A percentile compares a stretch with the other conserved stretches of the same genome.
Evolutionary conservation across 2,797 vertebrate species (phyloP).

Genomic region (Passerculus sandwichensis): DNA sequence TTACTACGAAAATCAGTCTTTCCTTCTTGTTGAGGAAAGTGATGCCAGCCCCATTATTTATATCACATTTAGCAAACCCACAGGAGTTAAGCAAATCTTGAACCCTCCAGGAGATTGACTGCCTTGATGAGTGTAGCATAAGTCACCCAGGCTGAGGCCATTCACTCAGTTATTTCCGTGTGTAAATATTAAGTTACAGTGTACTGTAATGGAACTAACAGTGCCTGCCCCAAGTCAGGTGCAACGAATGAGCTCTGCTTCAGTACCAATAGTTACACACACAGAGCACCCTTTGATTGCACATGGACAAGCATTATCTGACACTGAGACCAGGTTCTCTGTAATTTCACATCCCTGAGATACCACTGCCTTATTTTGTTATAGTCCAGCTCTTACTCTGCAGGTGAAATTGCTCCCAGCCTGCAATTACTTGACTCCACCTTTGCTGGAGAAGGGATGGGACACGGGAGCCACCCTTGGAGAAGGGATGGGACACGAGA

Average conservation of each 20-base stretch:
- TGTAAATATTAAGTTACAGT: conserved; percentile 67
- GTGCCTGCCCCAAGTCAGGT: conserved; percentile 46
- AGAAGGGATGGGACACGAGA: background rate
- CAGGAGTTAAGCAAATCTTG: conserved; percentile 47
- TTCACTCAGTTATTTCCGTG: conserved; percentile 54
- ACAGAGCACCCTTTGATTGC: background rate
- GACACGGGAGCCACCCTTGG: background rate
- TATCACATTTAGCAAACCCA: conserved; percentile 41
- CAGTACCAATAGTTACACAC: background rate
- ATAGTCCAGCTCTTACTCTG: background rate
- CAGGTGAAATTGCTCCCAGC: background rate
- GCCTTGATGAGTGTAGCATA: conserved; percentile 64
- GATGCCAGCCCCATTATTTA: conserved; percentile 47
- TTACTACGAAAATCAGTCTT: conserved; percentile 21
- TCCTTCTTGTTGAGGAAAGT: conserved; percentile 28
- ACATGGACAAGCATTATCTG: background rate
- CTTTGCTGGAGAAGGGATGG: background rate
- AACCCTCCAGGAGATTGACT: conserved; percentile 53
- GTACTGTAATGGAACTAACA: conserved; percentile 63
- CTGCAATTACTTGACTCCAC: background rate
- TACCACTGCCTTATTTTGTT: background rate
- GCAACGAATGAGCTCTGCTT: conserved; percentile 1
- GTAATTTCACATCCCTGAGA: background rate
- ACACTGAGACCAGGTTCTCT: background rate
- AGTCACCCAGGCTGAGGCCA: conserved; percentile 41